Evolutionary conservation across 2,888 invertebrate genomes (phyloP), one percentile per base, ranked within the genome.

Genomic region (Aquatica leii): DNA sequence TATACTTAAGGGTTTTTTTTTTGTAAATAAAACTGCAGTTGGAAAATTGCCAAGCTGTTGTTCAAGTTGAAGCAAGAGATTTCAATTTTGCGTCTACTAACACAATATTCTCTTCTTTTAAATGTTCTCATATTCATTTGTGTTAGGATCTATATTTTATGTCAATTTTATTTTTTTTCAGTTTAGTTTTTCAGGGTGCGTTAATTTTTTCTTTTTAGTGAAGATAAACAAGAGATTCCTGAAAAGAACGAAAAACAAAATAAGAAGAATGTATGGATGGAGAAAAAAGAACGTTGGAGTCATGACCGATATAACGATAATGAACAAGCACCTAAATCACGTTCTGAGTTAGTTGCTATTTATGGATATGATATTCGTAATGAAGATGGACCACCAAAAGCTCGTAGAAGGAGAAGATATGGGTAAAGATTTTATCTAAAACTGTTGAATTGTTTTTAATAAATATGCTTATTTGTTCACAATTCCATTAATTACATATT

Each of bases 291-390:
- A 68, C 76, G 71, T 67, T 82, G 82, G 82, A 69, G 72, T n/a
- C 82, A 82, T 69, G 82, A 98, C 83, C 87, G 92, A 73, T 97
- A 87, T 78, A 89, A 91, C 72, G 91, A 92, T 73, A 86, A 85
- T 56, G 90, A 90, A 61, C 92, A 98, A 84, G 88, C 90, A 50
- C 96, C 96, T 5, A 97, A 97, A 82, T 89, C 91, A 34, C 86
- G 90, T 34, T 88, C 93, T 31, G 97, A 97, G 81, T 78, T 97
- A 55, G 88, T 95, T 11, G 86, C 91, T 0, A 87, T 91, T 55
- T 97, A 97, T 80, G 97, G 97, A 0, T 98, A 97, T 80, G 97
- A 98, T 76, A 98, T 98, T 68, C 86, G 97, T 51, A 93, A 92
- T 74, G 96, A 96, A 78, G 95, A 95, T 76, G 93, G 93, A 0